phyloP scores from a whole-genome alignment of 2,888 invertebrate genomes.

The Perithous albicinctus region DNA sequence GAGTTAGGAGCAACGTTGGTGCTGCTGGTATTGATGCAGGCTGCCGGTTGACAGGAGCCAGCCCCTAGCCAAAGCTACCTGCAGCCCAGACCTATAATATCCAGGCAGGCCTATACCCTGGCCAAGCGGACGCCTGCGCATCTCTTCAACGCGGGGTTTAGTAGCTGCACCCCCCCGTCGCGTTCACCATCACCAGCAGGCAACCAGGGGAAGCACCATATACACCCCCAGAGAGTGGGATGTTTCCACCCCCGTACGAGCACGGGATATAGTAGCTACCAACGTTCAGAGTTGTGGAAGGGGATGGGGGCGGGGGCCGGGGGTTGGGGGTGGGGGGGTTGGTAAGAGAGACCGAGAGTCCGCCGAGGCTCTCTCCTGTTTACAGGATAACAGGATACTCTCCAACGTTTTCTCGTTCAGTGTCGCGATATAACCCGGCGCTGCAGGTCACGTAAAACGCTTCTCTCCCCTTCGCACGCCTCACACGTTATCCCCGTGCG shows the following conservation, averaged over 20 bases:
- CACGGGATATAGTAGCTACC: conserved; percentile 79
- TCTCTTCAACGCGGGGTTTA: conserved; percentile 30
- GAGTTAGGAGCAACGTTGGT: conserved; percentile 35
- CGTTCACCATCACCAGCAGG: conserved; percentile 34
- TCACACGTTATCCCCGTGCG: conserved; percentile 57
- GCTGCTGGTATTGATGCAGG: conserved; percentile 76
- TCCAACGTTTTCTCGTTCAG: conserved; percentile 65
- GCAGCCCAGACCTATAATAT: conserved; percentile 80
- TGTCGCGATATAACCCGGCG: conserved; percentile 70
- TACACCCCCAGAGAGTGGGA: conserved; percentile 27
- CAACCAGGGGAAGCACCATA: conserved; percentile 28
- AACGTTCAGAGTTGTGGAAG: conserved; percentile 53
- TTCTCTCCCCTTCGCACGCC: conserved; percentile 44
- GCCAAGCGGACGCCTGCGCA: conserved; percentile 80
- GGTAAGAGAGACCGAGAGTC: conserved; percentile 64
- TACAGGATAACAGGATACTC: conserved; percentile 78
- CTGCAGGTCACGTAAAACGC: conserved; percentile 58
- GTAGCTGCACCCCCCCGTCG: conserved; percentile 15
- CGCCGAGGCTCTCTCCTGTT: conserved; percentile 74
- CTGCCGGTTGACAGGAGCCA: conserved; percentile 75
- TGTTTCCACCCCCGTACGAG: conserved; percentile 55
- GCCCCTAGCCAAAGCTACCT: conserved; percentile 79
- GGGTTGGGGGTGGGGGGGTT: conserved; percentile 22
- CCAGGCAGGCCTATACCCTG: conserved; percentile 82
- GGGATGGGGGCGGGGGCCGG: conserved; percentile 39